These are phyloP conservation scores for Sternarchorhynchus goeldii DNA, from an alignment of 2,797 vertebrate species.

Conservation along the genomic window DNA sequence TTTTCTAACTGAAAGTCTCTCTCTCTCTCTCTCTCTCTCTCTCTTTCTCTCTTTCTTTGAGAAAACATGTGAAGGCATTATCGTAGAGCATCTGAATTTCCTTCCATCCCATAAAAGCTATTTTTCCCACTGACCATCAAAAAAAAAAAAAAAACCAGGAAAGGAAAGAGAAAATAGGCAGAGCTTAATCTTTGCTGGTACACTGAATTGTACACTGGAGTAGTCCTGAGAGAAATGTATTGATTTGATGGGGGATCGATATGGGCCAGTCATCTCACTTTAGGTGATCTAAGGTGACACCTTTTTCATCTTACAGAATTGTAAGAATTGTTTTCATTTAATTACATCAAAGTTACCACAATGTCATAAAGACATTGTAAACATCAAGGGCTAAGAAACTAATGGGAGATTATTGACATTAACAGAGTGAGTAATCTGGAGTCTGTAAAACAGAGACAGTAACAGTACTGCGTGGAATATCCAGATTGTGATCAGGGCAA, in stretches of 20 bases:
- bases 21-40: neutral
- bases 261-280: slow-evolving; percentile 60
- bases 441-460: too few relatives aligned
- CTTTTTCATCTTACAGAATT: slow-evolving; percentile 54
- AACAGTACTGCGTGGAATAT: too few relatives aligned
- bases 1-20: slow-evolving; percentile 15
- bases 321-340: slow-evolving; percentile 47
- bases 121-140: slow-evolving; percentile 46
- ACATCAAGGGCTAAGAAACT: neutral
- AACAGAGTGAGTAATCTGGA: too few relatives aligned
- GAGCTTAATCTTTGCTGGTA: slow-evolving; percentile 59
- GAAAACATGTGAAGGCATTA: slow-evolving; percentile 38
- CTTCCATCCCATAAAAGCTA: slow-evolving; percentile 43
- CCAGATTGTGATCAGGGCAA: too few relatives aligned
- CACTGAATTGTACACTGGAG: slow-evolving; percentile 44
- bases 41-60: neutral
- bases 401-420: too few relatives aligned
- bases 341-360: slow-evolving; percentile 37
- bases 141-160: slow-evolving; percentile 2
- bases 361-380: neutral
- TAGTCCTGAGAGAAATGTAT: slow-evolving; percentile 61
- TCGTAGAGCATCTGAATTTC: slow-evolving; percentile 36
- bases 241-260: slow-evolving; percentile 66
- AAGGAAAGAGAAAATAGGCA: slow-evolving; percentile 41
- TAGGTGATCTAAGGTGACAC: slow-evolving; percentile 64